Evolutionary conservation across 2,888 invertebrate species (phyloP).

Genomic region (Maniola hyperantus): DNA sequence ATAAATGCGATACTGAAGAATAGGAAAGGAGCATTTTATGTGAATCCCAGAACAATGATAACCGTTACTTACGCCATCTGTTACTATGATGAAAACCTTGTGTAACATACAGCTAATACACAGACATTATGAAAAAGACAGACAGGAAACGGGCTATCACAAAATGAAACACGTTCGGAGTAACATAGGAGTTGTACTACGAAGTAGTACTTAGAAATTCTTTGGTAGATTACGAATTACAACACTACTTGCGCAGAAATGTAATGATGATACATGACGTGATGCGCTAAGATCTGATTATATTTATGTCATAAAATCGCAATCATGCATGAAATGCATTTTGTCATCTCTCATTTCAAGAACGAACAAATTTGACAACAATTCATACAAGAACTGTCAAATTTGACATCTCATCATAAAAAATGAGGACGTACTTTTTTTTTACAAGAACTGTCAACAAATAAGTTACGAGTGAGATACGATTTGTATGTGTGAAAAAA

Average conservation of each 20-base stretch:
- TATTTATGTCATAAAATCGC: too few relatives aligned
- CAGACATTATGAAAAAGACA: conserved; percentile 4
- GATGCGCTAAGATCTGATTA: too few relatives aligned
- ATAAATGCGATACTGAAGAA: conserved; percentile 65
- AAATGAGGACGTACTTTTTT: too few relatives aligned
- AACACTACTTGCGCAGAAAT: too few relatives aligned
- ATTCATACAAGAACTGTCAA: not conserved
- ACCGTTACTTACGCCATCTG: conserved; percentile 69
- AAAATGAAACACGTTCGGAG: not conserved
- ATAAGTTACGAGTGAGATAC: not conserved
- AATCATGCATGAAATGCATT: too few relatives aligned
- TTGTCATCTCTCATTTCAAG: too few relatives aligned
- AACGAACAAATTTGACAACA: not conserved
- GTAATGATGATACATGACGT: too few relatives aligned
- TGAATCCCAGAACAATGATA: conserved; percentile 75
- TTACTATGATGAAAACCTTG: conserved; percentile 59
- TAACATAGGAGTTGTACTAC: too few relatives aligned
- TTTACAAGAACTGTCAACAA: not conserved
- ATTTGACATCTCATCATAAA: not conserved
- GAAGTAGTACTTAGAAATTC: too few relatives aligned
- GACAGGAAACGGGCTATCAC: not conserved
- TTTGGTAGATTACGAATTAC: too few relatives aligned
- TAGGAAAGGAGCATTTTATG: conserved; percentile 60
- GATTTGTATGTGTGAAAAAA: too few relatives aligned
- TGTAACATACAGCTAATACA: conserved; percentile 49